Conservation (phyloP, 2,888 invertebrate genomes). For the Dynastes hyllus region DNA sequence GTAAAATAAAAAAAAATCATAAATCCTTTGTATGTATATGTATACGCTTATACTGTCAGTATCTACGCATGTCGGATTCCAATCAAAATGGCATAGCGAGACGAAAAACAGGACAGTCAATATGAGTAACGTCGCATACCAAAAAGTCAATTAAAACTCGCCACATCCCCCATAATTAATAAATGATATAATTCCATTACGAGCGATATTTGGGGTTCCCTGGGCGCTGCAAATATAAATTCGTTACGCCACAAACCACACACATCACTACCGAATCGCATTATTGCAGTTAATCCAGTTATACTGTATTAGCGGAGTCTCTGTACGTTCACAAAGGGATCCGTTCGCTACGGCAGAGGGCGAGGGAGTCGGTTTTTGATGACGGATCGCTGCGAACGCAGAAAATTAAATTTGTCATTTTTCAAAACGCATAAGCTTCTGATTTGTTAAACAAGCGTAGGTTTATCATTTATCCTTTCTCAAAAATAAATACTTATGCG, state of each 20-base stretch:
- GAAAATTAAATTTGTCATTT: slow-evolving; percentile 41
- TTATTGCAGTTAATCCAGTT: slow-evolving; percentile 61
- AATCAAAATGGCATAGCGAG: slow-evolving; percentile 14
- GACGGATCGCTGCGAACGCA: slow-evolving; percentile 37
- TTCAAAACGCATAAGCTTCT: slow-evolving; percentile 1
- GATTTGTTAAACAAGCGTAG: slow-evolving; percentile 1
- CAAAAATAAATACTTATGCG: too few species aligned
- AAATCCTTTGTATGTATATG: too few species aligned
- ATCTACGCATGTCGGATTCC: slow-evolving; percentile 3
- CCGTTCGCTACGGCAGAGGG: slow-evolving; percentile 34
- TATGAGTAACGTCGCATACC: slow-evolving; percentile 56
- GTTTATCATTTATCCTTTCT: too few species aligned
- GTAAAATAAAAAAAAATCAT: too few species aligned
- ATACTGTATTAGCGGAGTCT: slow-evolving; percentile 58
- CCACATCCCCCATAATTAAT: slow-evolving; percentile 63
- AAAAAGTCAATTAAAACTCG: slow-evolving; percentile 53
- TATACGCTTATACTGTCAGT: not conserved
- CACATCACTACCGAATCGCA: slow-evolving; percentile 65
- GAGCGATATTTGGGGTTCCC: slow-evolving; percentile 57
- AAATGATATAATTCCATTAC: slow-evolving; percentile 65
- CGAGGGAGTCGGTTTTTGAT: slow-evolving; percentile 38
- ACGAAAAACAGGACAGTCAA: slow-evolving; percentile 21
- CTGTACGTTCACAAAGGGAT: slow-evolving; percentile 48
- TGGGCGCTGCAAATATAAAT: slow-evolving; percentile 46
- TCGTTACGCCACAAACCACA: slow-evolving; percentile 60